phyloP scores from a whole-genome alignment of 2,113 vertebrate species.

The Stegostoma tigrinum region DNA sequence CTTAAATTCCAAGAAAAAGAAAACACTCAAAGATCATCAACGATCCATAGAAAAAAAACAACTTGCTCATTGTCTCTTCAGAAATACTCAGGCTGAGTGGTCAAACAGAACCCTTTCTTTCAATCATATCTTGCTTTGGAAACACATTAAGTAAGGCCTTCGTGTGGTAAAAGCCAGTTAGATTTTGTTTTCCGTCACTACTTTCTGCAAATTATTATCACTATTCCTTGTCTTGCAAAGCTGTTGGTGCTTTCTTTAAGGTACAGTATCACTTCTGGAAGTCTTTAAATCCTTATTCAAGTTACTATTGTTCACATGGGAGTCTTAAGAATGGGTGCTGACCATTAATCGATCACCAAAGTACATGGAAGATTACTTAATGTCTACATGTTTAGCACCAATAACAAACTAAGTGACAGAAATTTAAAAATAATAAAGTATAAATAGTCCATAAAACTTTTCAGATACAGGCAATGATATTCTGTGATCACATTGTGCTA shows the following conservation, averaged over 20 bases:
- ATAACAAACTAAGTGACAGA: background rate
- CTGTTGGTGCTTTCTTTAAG: background rate
- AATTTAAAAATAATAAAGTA: background rate
- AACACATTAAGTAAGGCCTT: too few species aligned
- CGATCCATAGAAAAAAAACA: background rate
- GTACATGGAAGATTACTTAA: background rate
- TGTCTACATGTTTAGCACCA: background rate
- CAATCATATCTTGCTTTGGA: too few species aligned
- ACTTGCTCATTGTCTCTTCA: background rate
- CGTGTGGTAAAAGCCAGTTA: too few species aligned
- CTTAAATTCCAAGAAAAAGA: background rate
- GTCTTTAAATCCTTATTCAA: background rate
- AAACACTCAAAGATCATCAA: background rate
- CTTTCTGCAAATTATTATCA: too few species aligned
- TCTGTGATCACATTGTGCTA: background rate
- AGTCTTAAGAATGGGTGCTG: background rate
- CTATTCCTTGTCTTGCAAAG: too few species aligned
- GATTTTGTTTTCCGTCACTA: too few species aligned
- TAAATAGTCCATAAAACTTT: background rate
- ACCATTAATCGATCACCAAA: background rate
- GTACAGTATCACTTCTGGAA: background rate
- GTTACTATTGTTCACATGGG: background rate
- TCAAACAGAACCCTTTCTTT: background rate
- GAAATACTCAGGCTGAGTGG: background rate
- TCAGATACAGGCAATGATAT: background rate